Base-by-base conservation (phyloP, 1,140 invertebrate species). In the Neocloeon triangulifer region DNA sequence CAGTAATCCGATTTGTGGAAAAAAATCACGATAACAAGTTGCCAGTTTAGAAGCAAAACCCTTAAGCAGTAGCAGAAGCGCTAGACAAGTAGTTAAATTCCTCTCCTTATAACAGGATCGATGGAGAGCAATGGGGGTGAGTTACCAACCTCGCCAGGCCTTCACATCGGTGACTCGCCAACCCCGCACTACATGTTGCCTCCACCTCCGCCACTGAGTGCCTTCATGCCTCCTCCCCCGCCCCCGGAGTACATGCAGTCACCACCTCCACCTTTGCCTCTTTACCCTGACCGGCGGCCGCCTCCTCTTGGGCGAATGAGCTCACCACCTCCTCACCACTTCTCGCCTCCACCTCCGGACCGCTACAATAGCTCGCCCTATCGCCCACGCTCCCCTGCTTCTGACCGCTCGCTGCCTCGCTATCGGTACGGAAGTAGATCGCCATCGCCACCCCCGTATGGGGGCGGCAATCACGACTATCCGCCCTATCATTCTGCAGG, bases 231-330 rank as follows among this genome's bases (percentile, higher is more conserved):
- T 25, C 53, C 52, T 5, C 55, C 54, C 2, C 50, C 50, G 23
- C n/a, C n/a, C n/a, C n/a, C n/a, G n/a, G n/a, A n/a, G n/a, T n/a
- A n/a, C n/a, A n/a, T n/a, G n/a, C n/a, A n/a, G n/a, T n/a, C n/a
- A n/a, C n/a, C n/a, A n/a, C n/a, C n/a, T n/a, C n/a, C n/a, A n/a
- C n/a, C n/a, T n/a, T n/a, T n/a, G n/a, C 43, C 48, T 9, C 39
- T 53, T 30, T 62, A 55, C 37, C 62, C 64, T 13, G 59, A 64
- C 30, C 61, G 63, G 37, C 50, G 68, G 29, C 65, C 65, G 12
- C 61, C 67, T 17, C 66, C 68, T 8, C 40, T 71, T 4, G n/a
- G n/a, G n/a, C 67, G 66, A 4, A 53, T 68, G 31, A 52, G 70
- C 45, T 66, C 67, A 4, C 70, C 68, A 4, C 66, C 66, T 3